phyloP scores from a whole-genome alignment of 2,888 invertebrate species.

The Bimastos eiseni region DNA sequence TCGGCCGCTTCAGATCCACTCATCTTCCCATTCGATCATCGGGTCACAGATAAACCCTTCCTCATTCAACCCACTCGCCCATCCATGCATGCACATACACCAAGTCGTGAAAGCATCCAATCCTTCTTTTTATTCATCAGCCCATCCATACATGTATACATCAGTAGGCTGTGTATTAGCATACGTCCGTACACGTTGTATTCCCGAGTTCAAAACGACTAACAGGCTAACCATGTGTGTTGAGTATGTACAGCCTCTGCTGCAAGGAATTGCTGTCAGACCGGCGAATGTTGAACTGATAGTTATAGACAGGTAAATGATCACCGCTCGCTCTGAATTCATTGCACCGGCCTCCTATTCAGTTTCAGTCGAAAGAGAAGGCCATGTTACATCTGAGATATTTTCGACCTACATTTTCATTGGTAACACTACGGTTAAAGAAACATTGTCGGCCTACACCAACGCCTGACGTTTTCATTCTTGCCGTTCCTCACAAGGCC shows the following conservation, averaged over 20 bases:
- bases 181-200: not conserved
- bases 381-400: not conserved
- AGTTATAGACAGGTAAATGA: not conserved
- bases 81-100: too few relatives aligned
- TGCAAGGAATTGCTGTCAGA: not conserved
- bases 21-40: not conserved
- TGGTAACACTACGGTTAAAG: not conserved
- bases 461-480: not conserved
- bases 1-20: not conserved
- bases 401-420: not conserved
- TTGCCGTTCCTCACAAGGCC: not conserved
- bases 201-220: not conserved
- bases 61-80: too few relatives aligned
- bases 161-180: too few relatives aligned
- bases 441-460: not conserved
- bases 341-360: not conserved
- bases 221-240: not conserved
- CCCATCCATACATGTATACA: too few relatives aligned
- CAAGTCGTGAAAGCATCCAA: too few relatives aligned
- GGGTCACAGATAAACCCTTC: not conserved
- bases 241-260: not conserved
- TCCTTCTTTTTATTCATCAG: too few relatives aligned
- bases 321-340: not conserved
- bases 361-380: not conserved
- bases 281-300: not conserved